A percentile compares a stretch with the other conserved stretches of the same genome.
Evolutionary conservation across 2,113 vertebrate species (phyloP).

Genomic region (Peucedramus taeniatus): DNA sequence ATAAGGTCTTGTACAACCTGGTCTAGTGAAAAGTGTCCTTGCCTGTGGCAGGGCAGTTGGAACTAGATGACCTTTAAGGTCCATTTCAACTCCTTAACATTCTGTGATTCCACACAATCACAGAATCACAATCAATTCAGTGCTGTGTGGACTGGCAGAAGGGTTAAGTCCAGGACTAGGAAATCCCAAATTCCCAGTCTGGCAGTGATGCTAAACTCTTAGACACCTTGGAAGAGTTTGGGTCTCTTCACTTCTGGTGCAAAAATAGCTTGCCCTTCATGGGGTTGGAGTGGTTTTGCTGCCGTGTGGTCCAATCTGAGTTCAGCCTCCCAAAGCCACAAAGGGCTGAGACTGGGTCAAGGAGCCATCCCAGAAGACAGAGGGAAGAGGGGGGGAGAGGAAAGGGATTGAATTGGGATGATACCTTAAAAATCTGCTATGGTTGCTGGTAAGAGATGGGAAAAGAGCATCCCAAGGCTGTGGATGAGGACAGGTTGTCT

Average conservation of each 20-base stretch:
- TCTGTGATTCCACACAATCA: background rate
- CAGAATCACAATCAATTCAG: no score
- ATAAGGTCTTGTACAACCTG: background rate
- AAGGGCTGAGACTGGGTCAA: background rate
- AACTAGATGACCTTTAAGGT: background rate
- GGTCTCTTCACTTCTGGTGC: background rate
- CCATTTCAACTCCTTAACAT: background rate
- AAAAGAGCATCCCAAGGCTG: background rate
- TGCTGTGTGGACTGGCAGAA: background rate
- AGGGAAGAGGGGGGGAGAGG: background rate
- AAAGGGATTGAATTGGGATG: background rate
- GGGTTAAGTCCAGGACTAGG: background rate
- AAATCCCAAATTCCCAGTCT: background rate
- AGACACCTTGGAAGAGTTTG: accelerated
- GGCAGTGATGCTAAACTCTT: background rate
- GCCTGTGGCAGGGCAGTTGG: background rate
- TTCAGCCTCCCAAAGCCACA: background rate
- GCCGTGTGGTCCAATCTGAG: background rate
- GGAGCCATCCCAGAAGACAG: background rate
- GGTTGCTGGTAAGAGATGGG: background rate
- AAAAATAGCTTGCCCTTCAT: background rate
- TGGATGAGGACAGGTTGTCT: background rate
- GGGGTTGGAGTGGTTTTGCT: background rate
- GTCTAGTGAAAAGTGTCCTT: background rate
- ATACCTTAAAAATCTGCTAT: background rate